Evolutionary conservation across 1,140 invertebrate species (phyloP).

Genomic region (Lepidurus arcticus): DNA sequence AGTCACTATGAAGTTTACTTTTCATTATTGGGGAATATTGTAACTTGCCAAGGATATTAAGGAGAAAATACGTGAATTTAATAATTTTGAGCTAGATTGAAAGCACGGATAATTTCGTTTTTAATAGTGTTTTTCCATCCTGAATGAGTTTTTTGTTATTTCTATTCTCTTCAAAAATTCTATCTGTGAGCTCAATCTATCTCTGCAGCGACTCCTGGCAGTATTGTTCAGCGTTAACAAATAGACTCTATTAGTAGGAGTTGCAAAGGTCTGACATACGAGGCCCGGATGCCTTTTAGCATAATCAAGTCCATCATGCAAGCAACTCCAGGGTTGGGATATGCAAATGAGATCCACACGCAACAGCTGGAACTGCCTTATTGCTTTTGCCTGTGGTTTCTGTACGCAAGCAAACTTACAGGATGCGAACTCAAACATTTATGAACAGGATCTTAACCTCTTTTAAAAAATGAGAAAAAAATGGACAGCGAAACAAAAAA

Average conservation of each 20-base stretch:
- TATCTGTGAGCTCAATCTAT: conserved; percentile 7
- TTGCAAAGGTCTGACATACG: conserved; percentile 21
- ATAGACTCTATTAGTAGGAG: conserved; percentile 15
- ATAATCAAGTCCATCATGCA: conserved; percentile 22
- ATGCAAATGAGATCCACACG: conserved; percentile 18
- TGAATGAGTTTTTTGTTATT: no score
- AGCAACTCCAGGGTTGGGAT: conserved; percentile 17
- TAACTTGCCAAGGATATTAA: no score
- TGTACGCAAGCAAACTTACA: conserved; percentile 3
- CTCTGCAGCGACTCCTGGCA: conserved; percentile 5
- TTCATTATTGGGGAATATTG: no score
- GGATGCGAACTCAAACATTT: conserved; percentile 19
- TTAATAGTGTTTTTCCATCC: no score
- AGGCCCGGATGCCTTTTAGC: conserved; percentile 20
- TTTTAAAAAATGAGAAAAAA: background rate
- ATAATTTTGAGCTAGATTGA: no score
- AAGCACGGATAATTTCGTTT: no score
- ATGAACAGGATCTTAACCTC: conserved; percentile 17
- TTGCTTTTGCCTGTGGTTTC: conserved; percentile 21
- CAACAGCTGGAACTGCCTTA: conserved; percentile 18
- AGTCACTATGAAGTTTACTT: no score
- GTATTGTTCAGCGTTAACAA: conserved; percentile 19
- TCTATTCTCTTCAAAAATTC: background rate
- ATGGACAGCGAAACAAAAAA: background rate
- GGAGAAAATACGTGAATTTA: no score